A percentile compares a stretch with the other conserved stretches of the same genome.
phyloP scores from a whole-genome alignment of 1,140 invertebrate genomes.

The Drosophila takahashii region DNA sequence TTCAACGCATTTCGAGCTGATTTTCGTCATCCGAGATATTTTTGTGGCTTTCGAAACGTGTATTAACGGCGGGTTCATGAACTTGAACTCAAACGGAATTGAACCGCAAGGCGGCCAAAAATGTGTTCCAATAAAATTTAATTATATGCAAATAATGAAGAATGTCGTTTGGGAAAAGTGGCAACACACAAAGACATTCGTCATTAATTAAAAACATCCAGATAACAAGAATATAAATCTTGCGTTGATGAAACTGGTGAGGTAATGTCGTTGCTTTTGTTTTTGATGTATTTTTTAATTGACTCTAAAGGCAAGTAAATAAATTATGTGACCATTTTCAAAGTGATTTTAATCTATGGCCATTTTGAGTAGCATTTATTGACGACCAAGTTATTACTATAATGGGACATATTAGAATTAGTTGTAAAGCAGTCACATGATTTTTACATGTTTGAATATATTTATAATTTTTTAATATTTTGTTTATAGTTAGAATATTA shows the following conservation, averaged over 20 bases:
- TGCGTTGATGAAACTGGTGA: slow-evolving; percentile 9
- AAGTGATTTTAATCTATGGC: not conserved
- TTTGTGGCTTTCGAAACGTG: slow-evolving; percentile 36
- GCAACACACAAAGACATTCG: not conserved
- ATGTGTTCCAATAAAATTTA: slow-evolving; percentile 42
- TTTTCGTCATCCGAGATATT: slow-evolving; percentile 26
- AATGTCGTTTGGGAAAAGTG: slow-evolving; percentile 25
- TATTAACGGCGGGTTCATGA: slow-evolving; percentile 36
- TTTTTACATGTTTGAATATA: not conserved
- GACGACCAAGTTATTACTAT: not conserved
- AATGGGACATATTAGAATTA: not conserved
- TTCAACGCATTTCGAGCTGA: slow-evolving; percentile 37
- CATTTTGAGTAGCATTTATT: slow-evolving; percentile 2
- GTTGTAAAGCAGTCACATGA: not conserved
- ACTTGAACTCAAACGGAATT: slow-evolving; percentile 15
- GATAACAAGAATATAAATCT: slow-evolving; percentile 35
- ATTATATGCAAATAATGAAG: slow-evolving; percentile 39
- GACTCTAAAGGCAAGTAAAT: slow-evolving; percentile 6
- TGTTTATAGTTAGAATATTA: too few relatives aligned
- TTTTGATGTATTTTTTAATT: slow-evolving; percentile 9
- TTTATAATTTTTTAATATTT: not conserved
- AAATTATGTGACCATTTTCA: slow-evolving; percentile 9
- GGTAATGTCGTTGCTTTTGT: slow-evolving; percentile 9
- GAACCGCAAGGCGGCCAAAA: slow-evolving; percentile 24
- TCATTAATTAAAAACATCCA: slow-evolving; percentile 35